phyloP scores from a whole-genome alignment of 2,888 invertebrate species.

The Cataglyphis livida region DNA sequence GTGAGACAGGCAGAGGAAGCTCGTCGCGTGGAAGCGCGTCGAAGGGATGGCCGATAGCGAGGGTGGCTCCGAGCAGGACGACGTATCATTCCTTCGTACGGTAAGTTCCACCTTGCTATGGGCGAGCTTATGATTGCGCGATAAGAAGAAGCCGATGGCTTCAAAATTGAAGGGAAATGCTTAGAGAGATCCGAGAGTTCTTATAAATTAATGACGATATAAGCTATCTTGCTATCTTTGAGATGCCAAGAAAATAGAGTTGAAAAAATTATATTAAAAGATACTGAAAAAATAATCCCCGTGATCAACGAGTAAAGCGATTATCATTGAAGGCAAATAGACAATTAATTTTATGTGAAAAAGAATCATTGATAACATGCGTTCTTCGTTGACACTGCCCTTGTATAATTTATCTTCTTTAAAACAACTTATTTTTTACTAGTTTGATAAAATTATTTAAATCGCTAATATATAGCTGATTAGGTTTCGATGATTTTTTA shows the following conservation, averaged over 20 bases:
- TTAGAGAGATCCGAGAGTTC: neutral
- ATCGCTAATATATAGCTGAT: neutral
- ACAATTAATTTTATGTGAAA: neutral
- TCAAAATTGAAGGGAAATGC: neutral
- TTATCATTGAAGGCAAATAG: neutral
- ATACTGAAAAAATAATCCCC: neutral
- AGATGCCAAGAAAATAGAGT: neutral
- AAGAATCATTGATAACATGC: neutral
- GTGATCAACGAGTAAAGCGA: neutral
- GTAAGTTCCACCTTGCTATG: conserved; percentile 88
- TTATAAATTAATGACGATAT: neutral
- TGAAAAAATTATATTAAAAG: neutral
- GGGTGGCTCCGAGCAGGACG: conserved; percentile 99
- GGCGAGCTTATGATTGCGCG: neutral
- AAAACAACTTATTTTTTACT: neutral
- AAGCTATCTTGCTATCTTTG: neutral
- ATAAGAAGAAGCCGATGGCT: no score
- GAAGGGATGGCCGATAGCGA: conserved; percentile 95
- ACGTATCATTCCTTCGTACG: conserved; percentile 99
- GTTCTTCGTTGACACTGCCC: neutral
- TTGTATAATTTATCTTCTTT: neutral
- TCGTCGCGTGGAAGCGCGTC: conserved; percentile 66
- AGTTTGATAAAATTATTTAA: neutral
- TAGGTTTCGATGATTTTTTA: neutral
- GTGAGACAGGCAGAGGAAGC: conserved; percentile 34